These are phyloP conservation scores for Siniperca obscura DNA, from an alignment of 2,797 vertebrate genomes.

Conservation along the genomic window DNA sequence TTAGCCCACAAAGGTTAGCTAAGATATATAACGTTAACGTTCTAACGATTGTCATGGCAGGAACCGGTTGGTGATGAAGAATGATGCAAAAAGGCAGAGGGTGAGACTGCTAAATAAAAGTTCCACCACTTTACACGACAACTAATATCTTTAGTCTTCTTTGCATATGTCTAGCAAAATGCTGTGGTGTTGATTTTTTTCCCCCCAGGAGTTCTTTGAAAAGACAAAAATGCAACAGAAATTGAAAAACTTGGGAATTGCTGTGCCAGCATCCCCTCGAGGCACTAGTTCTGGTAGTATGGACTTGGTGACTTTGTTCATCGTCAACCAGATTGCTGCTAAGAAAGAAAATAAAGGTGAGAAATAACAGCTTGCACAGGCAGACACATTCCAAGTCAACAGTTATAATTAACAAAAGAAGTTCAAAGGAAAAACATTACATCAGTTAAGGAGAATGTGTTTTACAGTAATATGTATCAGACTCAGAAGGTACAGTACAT, in stretches of 20 bases:
- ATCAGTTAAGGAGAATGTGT: not conserved
- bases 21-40: not conserved
- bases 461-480: not conserved
- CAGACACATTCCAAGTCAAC: not conserved
- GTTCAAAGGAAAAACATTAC: not conserved
- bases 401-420: not conserved
- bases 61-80: constrained; percentile 78
- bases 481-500: not conserved
- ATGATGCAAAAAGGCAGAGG: constrained; percentile 80
- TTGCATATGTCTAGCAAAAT: not conserved
- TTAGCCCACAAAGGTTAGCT: constrained; percentile 2
- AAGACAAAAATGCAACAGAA: constrained; percentile 81
- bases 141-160: fast-evolving
- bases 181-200: fast-evolving
- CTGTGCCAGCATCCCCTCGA: constrained; percentile 55
- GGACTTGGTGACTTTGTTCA: constrained; percentile 92
- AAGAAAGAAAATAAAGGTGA: constrained; percentile 88
- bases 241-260: constrained; percentile 52
- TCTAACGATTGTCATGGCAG: constrained; percentile 58
- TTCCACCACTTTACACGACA: fast-evolving
- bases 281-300: constrained; percentile 82
- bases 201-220: constrained; percentile 84
- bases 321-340: constrained; percentile 93
- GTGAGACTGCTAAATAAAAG: constrained; percentile 57
- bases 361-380: constrained; percentile 20